These are phyloP conservation scores for Herpailurus yagouaroundi DNA, from an alignment of 2,113 vertebrate species.

Conservation along the genomic window DNA sequence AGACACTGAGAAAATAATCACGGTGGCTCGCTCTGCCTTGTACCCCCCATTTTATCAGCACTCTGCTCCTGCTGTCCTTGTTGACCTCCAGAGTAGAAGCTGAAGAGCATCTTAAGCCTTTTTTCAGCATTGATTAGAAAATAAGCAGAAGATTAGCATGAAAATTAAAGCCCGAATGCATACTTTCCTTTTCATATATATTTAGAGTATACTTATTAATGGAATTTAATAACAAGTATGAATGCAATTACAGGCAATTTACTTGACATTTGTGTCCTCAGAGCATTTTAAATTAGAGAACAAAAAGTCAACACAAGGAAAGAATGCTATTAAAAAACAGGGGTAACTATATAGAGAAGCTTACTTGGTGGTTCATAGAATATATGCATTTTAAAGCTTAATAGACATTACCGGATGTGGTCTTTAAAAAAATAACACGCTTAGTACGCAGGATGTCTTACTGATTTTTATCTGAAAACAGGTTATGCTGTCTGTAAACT, in stretches of 20 bases:
- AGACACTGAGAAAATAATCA: constrained; percentile 54
- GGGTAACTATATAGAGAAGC: background rate
- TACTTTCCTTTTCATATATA: constrained; percentile 23
- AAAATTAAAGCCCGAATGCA: constrained; percentile 28
- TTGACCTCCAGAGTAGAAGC: background rate
- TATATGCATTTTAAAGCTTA: background rate
- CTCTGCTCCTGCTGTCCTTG: background rate
- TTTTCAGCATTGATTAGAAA: constrained; percentile 40
- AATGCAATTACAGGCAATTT: constrained; percentile 33
- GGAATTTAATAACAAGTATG: constrained; percentile 58
- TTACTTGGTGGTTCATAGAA: background rate
- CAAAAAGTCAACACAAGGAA: constrained; percentile 36
- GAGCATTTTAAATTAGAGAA: constrained; percentile 46
- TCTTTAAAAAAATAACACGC: background rate
- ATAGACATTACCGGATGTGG: background rate
- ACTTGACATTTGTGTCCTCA: constrained; percentile 39
- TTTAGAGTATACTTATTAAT: constrained; percentile 38
- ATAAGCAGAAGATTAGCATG: constrained; percentile 42
- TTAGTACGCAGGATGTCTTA: background rate
- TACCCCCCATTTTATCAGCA: constrained; percentile 21
- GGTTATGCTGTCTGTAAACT: background rate
- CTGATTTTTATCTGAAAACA: background rate
- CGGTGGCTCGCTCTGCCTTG: background rate
- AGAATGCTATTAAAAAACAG: background rate
- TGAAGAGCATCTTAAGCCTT: constrained; percentile 4